Evolutionary conservation across 2,888 invertebrate species (phyloP), one percentile per base, ranked within the genome.

Genomic region (Epinotia brunnichana): DNA sequence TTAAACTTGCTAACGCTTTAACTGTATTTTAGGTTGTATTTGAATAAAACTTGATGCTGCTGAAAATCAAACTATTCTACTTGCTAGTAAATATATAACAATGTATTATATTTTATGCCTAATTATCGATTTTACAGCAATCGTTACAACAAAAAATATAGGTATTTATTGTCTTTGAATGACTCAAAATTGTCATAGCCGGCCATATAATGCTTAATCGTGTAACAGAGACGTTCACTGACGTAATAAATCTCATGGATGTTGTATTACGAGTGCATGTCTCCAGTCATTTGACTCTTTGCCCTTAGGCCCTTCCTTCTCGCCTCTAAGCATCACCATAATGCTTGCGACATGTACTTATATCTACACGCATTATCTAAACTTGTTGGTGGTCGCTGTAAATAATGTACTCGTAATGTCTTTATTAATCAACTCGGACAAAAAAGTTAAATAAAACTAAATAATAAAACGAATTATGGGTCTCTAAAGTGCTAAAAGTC

Each of bases 341-440:
- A 72, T 48, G 61, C 54, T 67, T 69, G 62, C 68, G 73, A 73
- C 73, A 69, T 69, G 68, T 57, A 48, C 56, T 66, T 66, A 24
- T 41, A 39, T 64, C 64, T 21, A 66, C 48, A 35, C 67, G 39
- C 67, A 62, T 63, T 62, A 73, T 51, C 56, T 73, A 66, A 44
- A 57, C 59, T 69, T 59, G 72, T 57, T 67, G 72, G 69, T 69
- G 60, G 61, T 74, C 73, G 60, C 75, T 75, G 78, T 78, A 78
- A 80, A 80, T 77, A 80, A 80, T 77, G 77, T 80, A 79, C 77
- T 76, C 74, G 73, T 80, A 80, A 80, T 80, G 80, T 79, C 80
- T 81, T 78, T 74, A 80, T 81, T 78, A 79, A 77, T 76, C 70
- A 68, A 77, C 69, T 41, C 64, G 17, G 69, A 74, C 67, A 76